phyloP scores from a whole-genome alignment of 1,140 invertebrate species.

The Papilio helenus region DNA sequence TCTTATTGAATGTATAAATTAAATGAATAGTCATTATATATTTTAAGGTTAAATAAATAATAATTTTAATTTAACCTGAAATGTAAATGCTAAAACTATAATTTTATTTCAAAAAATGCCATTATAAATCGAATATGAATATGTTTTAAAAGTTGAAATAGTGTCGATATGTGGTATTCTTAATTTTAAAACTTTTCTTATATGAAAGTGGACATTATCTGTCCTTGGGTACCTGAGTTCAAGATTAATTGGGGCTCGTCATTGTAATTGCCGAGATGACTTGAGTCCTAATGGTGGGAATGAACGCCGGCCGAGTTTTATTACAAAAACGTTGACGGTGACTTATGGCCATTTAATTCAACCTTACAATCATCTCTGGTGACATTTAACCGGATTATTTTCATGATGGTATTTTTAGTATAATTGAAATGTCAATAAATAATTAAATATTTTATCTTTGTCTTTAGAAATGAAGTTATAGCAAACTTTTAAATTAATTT shows the following conservation, averaged over 20 bases:
- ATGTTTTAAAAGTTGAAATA: background rate
- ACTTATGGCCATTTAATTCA: constrained; percentile 27
- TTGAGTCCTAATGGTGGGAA: constrained; percentile 35
- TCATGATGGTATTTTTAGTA: background rate
- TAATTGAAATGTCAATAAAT: background rate
- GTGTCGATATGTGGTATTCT: background rate
- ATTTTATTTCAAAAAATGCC: no score
- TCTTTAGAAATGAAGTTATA: background rate
- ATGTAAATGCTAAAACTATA: no score
- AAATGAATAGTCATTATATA: no score
- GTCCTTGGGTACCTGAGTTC: constrained; percentile 23
- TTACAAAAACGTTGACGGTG: constrained; percentile 36
- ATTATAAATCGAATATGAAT: background rate
- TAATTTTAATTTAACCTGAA: no score
- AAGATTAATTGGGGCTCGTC: constrained; percentile 36
- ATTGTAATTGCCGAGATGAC: constrained; percentile 32
- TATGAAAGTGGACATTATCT: background rate
- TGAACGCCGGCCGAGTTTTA: constrained; percentile 26
- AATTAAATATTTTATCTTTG: background rate
- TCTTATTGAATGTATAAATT: no score
- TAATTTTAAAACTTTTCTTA: background rate
- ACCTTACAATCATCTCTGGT: constrained; percentile 19
- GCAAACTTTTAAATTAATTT: background rate
- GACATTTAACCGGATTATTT: constrained; percentile 21
- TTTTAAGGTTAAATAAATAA: no score